These are phyloP conservation scores for Eueremaeus valkanovi DNA, from an alignment of 2,888 invertebrate genomes.

Conservation along the genomic window DNA sequence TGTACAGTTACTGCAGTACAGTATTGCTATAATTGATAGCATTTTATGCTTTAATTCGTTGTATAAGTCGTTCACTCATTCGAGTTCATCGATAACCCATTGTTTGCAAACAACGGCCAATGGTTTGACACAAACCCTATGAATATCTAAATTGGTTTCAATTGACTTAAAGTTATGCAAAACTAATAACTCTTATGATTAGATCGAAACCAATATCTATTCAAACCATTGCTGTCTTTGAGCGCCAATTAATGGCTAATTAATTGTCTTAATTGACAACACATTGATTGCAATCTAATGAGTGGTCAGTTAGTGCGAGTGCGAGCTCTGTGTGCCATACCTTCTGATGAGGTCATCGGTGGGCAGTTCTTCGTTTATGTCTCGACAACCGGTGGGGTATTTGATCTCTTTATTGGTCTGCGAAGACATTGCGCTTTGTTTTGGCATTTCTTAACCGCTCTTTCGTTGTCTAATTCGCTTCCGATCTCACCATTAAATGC, in stretches of 20 bases:
- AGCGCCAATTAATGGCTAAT: constrained; percentile 12
- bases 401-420: constrained; percentile 58
- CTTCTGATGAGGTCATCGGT: constrained; percentile 92
- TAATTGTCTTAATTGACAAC: background rate
- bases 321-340: constrained; percentile 54
- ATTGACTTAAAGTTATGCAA: no score
- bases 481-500: background rate
- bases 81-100: background rate
- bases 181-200: no score
- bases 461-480: background rate
- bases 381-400: constrained; percentile 92
- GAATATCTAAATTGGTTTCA: no score
- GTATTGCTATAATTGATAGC: background rate
- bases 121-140: no score
- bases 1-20: no score
- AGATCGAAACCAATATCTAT: no score
- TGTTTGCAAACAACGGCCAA: background rate
- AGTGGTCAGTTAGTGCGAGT: background rate
- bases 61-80: background rate
- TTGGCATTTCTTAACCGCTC: background rate
- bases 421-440: constrained; percentile 21
- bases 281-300: background rate
- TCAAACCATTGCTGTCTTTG: background rate
- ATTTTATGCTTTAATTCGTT: background rate
- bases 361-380: constrained; percentile 85